Base-by-base conservation (phyloP, 2,888 invertebrate species). In the Rhamphomyia laevipes region DNA sequence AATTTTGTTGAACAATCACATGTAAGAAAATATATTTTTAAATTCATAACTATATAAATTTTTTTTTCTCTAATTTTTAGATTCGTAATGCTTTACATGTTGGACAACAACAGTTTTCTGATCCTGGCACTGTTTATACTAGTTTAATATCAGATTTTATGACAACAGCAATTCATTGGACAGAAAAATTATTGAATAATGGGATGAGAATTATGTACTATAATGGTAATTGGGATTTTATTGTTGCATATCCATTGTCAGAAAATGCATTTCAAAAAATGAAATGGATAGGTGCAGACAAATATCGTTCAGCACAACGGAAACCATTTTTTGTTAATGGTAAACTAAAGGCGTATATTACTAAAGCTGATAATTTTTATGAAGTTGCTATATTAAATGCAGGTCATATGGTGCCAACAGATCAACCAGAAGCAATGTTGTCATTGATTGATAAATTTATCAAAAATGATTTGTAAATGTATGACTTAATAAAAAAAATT, bases 141-240 rank as follows among this genome's bases (percentile, higher is more conserved):
- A 75, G 83, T 63, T 67, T 94, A 18, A 77, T 78, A 54, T 70
- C 74, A 38, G 94, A 95, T 66, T 74, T 91, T 0, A 86, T 91
- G 84, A 79, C 86, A 61, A 84, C 85, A 0, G 82, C 89, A 9
- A 84, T 86, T 7, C 77, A 78, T 0, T 81, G 82, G 77, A 72
- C 89, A 48, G 73, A 78, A 0, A 81, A 82, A 57, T 68, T 90
- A 0, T 63, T 87, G 1, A 73, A 80, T 35, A 68, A 80, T 57
- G 65, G 63, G 41, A 62, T 58, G 5, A 63, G 35, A 35, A 35
- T 35, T 86, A 84, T 60, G 73, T 76, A 64, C 79, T 94, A 93
- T 66, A 92, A 83, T 63, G 94, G 94, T 0, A 93, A 94, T 63
- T 65, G 94, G 55, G 94, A 95, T 65, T 84, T 94, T 13, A 90